These are phyloP conservation scores for Spheniscus humboldti DNA, from an alignment of 2,797 vertebrate species.

Conservation along the genomic window DNA sequence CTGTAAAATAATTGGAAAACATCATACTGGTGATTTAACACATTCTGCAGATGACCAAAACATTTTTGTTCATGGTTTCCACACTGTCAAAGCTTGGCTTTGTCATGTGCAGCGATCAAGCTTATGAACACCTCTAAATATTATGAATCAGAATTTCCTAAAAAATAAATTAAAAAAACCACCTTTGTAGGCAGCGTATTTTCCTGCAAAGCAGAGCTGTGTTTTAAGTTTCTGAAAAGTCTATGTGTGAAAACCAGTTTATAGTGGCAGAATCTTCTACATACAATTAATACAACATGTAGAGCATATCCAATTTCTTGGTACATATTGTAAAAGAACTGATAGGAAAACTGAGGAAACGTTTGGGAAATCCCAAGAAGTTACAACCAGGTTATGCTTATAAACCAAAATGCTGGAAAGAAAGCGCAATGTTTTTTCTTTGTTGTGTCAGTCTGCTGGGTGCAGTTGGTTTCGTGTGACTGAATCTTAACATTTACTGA, in stretches of 20 bases:
- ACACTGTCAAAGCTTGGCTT: background rate
- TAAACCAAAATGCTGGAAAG: slow-evolving; percentile 4
- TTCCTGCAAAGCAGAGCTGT: background rate
- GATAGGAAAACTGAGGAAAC: background rate
- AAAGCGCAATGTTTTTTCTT: background rate
- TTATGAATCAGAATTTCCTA: background rate
- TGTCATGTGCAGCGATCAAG: background rate
- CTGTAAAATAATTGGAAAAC: slow-evolving; percentile 21
- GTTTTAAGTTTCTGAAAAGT: background rate
- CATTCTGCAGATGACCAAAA: background rate
- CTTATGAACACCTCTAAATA: background rate
- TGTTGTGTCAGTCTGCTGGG: slow-evolving; percentile 1
- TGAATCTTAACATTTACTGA: background rate
- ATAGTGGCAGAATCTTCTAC: background rate
- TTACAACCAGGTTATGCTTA: slow-evolving; percentile 22
- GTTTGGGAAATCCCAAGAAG: slow-evolving; percentile 20
- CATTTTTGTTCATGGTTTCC: slow-evolving; percentile 3
- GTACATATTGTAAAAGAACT: slow-evolving; percentile 11
- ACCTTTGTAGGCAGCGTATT: background rate
- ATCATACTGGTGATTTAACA: background rate
- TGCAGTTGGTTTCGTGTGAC: slow-evolving; percentile 7
- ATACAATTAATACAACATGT: slow-evolving; percentile 23
- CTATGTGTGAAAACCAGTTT: background rate
- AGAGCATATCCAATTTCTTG: slow-evolving; percentile 33
- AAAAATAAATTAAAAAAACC: background rate